Evolutionary conservation across 2,888 invertebrate genomes (phyloP).

Genomic region (Drosophila quasianomalipes): DNA sequence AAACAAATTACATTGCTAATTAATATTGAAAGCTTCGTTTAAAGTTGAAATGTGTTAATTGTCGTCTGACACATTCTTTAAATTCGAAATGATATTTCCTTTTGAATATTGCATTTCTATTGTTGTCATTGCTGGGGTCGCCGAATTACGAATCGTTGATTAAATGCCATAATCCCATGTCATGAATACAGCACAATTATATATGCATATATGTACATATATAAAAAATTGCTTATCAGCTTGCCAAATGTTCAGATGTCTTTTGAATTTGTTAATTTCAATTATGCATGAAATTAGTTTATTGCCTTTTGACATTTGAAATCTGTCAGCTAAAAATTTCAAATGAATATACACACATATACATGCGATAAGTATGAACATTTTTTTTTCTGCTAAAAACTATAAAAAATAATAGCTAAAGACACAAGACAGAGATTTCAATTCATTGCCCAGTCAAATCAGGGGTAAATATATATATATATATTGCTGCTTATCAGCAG

Average conservation of each 20-base stretch:
- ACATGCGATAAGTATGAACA: neutral
- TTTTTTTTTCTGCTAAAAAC: slow-evolving; percentile 13
- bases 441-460: slow-evolving; percentile 32
- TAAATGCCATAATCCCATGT: slow-evolving; percentile 35
- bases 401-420: slow-evolving; percentile 13
- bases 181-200: slow-evolving; percentile 53
- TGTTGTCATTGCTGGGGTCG: slow-evolving; percentile 47
- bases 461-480: slow-evolving; percentile 1
- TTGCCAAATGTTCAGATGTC: slow-evolving; percentile 50
- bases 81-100: slow-evolving; percentile 32
- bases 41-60: slow-evolving; percentile 68
- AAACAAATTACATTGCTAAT: slow-evolving; percentile 51
- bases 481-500: slow-evolving; percentile 42
- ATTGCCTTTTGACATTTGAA: slow-evolving; percentile 80
- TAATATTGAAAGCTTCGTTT: slow-evolving; percentile 50
- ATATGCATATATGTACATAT: slow-evolving; percentile 6
- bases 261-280: slow-evolving; percentile 81
- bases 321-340: slow-evolving; percentile 40
- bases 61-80: slow-evolving; percentile 30
- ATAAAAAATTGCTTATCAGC: slow-evolving; percentile 50
- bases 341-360: slow-evolving; percentile 12
- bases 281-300: slow-evolving; percentile 83
- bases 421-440: slow-evolving; percentile 26
- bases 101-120: slow-evolving; percentile 39
- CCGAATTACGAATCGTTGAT: slow-evolving; percentile 45